Evolutionary conservation across 92 coral and sea anemone genomes (phyloP), one percentile per base, ranked within the genome.

Genomic region (Porites rus): DNA sequence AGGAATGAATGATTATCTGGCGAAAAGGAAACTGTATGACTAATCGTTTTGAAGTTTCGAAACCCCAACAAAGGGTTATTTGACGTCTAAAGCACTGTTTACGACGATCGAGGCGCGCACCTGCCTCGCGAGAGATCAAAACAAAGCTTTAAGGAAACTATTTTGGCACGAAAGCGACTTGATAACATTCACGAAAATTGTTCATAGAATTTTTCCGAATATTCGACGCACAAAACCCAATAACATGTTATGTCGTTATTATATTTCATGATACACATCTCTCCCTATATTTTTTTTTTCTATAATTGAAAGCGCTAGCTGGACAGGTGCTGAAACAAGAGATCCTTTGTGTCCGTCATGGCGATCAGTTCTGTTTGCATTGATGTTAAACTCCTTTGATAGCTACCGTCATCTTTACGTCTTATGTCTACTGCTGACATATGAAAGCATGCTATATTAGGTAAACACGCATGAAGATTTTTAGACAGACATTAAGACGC

Each of bases 241-340:
- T 3, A 38, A 4, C 46, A 38, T 38, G 5, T 38, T 38, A 38
- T 38, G 46, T 38, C 46, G 46, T 38, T 38, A 38, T 38, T 38
- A 38, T 38, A 38, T 38, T 38, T 38, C 0, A 38, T 6, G 0
- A 38, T 3, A 38, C 46, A 38, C 46, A 38, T 38, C 46, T 38
- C 46, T 38, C 5, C 4, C 6, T 38, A 38, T 38, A 38, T 4
- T 4, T 38, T 4, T 38, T 1, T 38, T 38, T 38, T 38, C 46
- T 38, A 38, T 4, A 38, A 38, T 38, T 38, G 6, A 38, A 38
- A 4, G 46, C 46, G 46, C 25, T 51, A 6, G 66, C 22, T 66
- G 64, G 7, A 14, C 83, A 79, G 83, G 63, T 79, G 62, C 72
- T 20, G 21, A 63, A 78, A 64, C 59, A 65, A 78, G 46, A 38